Percentiles rank a stretch among this genome's conserved stretches.
Evolutionary conservation across 64 coral and sea anemone genomes (phyloP).

Genomic region (Acropora yongei): DNA sequence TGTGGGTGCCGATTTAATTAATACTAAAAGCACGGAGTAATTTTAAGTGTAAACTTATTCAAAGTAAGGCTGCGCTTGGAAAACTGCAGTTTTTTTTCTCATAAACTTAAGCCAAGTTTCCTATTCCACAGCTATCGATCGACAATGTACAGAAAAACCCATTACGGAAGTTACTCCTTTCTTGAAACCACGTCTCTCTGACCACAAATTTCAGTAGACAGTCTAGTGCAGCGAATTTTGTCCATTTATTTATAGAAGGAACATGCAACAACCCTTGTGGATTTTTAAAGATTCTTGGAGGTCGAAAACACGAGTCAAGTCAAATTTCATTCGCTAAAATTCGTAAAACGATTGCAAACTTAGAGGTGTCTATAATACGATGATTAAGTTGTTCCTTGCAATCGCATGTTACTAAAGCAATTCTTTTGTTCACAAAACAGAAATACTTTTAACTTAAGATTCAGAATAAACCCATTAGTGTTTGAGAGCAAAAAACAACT

Average conservation of each 20-base stretch:
- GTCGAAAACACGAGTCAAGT: too few relatives aligned
- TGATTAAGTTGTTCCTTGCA: too few relatives aligned
- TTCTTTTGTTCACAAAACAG: neutral
- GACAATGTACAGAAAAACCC: neutral
- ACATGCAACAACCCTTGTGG: neutral
- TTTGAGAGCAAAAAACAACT: neutral
- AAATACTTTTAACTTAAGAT: neutral
- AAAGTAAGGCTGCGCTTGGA: neutral
- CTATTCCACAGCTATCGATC: neutral
- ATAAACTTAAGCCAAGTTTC: neutral
- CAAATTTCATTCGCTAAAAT: too few relatives aligned
- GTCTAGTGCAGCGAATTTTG: neutral
- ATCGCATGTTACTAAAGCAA: neutral
- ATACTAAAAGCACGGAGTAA: neutral
- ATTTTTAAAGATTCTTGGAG: too few relatives aligned
- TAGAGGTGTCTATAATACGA: too few relatives aligned
- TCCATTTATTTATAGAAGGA: neutral
- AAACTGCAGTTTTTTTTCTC: neutral
- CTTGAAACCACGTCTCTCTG: neutral
- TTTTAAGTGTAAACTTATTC: conserved; percentile 11
- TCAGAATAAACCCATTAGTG: neutral
- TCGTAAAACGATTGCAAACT: too few relatives aligned
- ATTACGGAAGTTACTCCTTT: neutral
- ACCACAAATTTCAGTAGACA: neutral
- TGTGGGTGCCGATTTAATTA: neutral